phyloP scores from a whole-genome alignment of 2,888 invertebrate species.

The Drosophila mercatorum region DNA sequence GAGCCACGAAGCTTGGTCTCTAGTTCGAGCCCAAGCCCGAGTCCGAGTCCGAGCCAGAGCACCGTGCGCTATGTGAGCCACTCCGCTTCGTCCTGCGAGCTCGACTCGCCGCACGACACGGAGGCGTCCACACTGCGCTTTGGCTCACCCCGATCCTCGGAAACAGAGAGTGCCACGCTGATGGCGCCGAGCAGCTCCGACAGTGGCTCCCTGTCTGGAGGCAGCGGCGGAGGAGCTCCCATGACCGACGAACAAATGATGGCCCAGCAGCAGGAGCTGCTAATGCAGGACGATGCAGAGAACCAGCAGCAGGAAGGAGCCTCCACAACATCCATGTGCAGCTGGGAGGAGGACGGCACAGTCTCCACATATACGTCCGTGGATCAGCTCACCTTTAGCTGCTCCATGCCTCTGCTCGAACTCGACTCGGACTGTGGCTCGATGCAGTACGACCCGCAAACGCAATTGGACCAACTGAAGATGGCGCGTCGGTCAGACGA shows the following conservation, averaged over 20 bases:
- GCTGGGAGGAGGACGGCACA: constrained; percentile 65
- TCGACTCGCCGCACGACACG: constrained; percentile 50
- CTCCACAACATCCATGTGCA: constrained; percentile 67
- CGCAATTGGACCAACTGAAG: constrained; percentile 34
- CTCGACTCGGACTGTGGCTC: constrained; percentile 72
- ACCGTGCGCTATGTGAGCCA: constrained; percentile 54
- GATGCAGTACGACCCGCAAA: constrained; percentile 26
- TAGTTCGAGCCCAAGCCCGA: constrained; percentile 12
- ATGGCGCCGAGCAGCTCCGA: constrained; percentile 14
- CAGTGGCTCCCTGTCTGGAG: constrained; percentile 23
- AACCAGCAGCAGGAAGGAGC: constrained; percentile 27
- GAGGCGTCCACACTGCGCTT: constrained; percentile 65
- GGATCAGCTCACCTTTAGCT: constrained; percentile 42
- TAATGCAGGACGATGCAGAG: background rate
- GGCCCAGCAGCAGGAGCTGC: background rate
- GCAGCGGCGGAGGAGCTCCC: background rate
- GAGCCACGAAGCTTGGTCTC: background rate
- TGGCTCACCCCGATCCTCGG: constrained; percentile 42
- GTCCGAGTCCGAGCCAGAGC: background rate
- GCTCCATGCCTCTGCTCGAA: constrained; percentile 75
- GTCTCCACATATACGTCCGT: constrained; percentile 18
- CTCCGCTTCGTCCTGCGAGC: constrained; percentile 60
- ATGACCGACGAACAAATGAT: background rate
- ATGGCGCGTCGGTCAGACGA: constrained; percentile 57
- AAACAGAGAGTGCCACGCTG: constrained; percentile 20